Percentiles rank a stretch among this genome's conserved stretches.
Conservation (phyloP, 2,797 vertebrate genomes). For the Scleropages formosus region DNA sequence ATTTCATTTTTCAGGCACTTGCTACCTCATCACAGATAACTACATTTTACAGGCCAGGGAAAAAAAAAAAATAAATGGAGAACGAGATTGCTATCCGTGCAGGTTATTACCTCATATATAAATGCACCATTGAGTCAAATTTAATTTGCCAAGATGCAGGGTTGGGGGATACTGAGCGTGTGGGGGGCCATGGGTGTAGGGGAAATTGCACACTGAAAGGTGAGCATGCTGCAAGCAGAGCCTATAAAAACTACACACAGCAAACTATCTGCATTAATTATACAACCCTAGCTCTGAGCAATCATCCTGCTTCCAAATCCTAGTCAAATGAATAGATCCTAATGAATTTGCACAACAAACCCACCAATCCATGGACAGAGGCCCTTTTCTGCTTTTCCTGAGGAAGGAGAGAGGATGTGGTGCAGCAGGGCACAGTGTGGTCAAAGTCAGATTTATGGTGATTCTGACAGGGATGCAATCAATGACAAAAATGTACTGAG, state of each 20-base stretch:
- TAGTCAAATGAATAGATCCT: conserved; percentile 35
- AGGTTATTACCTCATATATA: conserved; percentile 30
- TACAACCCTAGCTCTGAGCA: conserved; percentile 24
- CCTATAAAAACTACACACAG: not conserved
- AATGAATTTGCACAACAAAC: not conserved
- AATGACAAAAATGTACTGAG: conserved; percentile 39
- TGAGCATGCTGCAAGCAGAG: not conserved
- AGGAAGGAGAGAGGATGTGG: conserved; percentile 33
- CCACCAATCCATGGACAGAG: not conserved
- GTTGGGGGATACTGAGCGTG: conserved; percentile 17
- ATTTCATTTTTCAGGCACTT: conserved; percentile 12
- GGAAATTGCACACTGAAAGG: conserved; percentile 26
- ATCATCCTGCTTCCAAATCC: conserved; percentile 24
- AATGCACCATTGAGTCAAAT: conserved; percentile 31
- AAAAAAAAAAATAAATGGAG: conserved; percentile 15
- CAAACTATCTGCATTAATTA: conserved; percentile 41
- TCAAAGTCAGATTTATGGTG: conserved; percentile 13
- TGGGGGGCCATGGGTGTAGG: conserved; percentile 18
- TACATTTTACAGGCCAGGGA: conserved; percentile 31
- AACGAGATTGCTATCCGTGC: conserved; percentile 22
- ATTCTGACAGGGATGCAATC: conserved; percentile 30
- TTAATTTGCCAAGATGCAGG: conserved; percentile 31
- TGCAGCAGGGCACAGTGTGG: conserved; percentile 15
- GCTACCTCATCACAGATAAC: conserved; percentile 23
- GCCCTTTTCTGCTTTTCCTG: not conserved